These are phyloP conservation scores for Olivierus martensii DNA, from an alignment of 1,140 invertebrate species.

Conservation along the genomic window DNA sequence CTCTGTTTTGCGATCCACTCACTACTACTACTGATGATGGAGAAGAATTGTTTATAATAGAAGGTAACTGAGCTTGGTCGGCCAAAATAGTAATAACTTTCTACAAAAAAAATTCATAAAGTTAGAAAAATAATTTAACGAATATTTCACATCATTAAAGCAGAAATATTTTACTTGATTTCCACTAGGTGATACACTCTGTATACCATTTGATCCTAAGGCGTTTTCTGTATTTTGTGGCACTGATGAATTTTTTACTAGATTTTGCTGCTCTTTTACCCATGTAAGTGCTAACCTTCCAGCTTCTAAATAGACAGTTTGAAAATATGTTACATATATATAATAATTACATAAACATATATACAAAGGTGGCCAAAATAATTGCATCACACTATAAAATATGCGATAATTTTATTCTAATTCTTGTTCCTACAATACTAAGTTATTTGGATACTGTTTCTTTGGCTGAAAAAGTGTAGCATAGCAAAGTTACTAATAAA, in stretches of 20 bases:
- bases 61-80: conserved; percentile 15
- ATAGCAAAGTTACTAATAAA: too few species aligned
- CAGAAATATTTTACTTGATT: conserved; percentile 4
- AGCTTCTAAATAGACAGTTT: conserved; percentile 43
- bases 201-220: neutral
- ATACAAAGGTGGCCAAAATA: too few species aligned
- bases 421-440: too few species aligned
- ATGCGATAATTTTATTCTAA: too few species aligned
- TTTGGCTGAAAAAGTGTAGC: too few species aligned
- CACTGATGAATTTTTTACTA: conserved; percentile 4
- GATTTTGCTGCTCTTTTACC: conserved; percentile 29
- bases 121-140: too few species aligned
- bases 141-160: too few species aligned
- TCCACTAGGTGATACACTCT: neutral
- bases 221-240: neutral
- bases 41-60: conserved; percentile 9
- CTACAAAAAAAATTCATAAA: conserved; percentile 9
- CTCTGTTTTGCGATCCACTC: neutral
- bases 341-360: too few species aligned
- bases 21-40: conserved; percentile 10
- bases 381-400: too few species aligned
- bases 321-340: too few species aligned
- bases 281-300: conserved; percentile 57
- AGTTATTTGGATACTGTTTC: too few species aligned
- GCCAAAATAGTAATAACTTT: conserved; percentile 25